Evolutionary conservation across 2,113 vertebrate species (phyloP).

Genomic region (Alosa alosa): DNA sequence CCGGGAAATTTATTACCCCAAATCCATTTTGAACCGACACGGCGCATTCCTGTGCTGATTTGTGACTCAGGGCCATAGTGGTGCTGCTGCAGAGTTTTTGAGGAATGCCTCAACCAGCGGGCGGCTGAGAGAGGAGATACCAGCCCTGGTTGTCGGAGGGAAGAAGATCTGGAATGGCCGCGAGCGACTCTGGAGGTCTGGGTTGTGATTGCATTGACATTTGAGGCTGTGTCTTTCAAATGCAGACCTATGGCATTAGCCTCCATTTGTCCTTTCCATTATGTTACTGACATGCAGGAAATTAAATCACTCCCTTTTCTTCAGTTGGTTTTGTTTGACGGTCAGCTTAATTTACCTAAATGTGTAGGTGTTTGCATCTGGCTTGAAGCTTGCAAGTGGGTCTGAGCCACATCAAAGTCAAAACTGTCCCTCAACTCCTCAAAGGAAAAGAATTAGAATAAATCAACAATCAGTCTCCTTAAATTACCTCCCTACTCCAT

Average conservation of each 20-base stretch:
- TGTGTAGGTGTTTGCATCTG: not conserved
- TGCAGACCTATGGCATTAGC: not conserved
- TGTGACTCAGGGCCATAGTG: slow-evolving; percentile 74
- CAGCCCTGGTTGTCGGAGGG: slow-evolving; percentile 3
- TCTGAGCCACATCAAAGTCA: not conserved
- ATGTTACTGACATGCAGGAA: not conserved
- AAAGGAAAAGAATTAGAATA: not conserved
- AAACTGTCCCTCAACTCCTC: not conserved
- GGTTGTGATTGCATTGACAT: not conserved
- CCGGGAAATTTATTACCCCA: slow-evolving; percentile 80
- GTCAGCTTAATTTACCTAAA: not conserved
- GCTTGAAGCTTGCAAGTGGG: not conserved
- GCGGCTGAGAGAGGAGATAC: slow-evolving; percentile 28
- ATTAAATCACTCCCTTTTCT: not conserved
- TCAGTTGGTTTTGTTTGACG: not conserved
- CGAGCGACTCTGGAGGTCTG: not conserved
- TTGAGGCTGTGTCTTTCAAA: not conserved
- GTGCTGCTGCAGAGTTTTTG: slow-evolving; percentile 54
- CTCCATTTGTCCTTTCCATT: not conserved
- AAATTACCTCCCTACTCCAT: not conserved
- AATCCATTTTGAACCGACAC: slow-evolving; percentile 81
- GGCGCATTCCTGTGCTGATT: slow-evolving; percentile 79
- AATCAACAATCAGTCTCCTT: not conserved
- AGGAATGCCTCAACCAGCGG: slow-evolving; percentile 50
- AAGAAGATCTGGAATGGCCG: not conserved